Evolutionary conservation across 92 coral and sea anemone species (phyloP).

Genomic region (Phenganax subtilis): DNA sequence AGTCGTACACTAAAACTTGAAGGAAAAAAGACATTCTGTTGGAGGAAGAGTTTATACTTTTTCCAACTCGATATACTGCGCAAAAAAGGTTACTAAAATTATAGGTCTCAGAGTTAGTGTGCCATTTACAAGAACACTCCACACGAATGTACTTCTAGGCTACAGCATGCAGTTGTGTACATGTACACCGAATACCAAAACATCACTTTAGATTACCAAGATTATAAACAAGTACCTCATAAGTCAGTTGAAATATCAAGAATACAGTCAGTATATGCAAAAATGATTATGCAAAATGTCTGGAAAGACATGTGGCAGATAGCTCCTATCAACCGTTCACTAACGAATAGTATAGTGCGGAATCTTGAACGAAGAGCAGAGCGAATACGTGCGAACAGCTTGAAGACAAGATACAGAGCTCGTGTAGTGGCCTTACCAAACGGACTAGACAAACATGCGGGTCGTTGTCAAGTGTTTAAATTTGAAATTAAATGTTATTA

Average conservation of each 20-base stretch:
- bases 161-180: too few species aligned
- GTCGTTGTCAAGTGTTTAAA: conserved; percentile 12
- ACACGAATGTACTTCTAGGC: too few species aligned
- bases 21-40: too few species aligned
- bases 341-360: not conserved
- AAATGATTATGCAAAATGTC: not conserved
- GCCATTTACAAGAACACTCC: too few species aligned
- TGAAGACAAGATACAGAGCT: not conserved
- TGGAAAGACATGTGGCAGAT: too few species aligned
- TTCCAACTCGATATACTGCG: too few species aligned
- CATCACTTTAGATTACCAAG: conserved; percentile 5
- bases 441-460: not conserved
- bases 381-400: conserved; percentile 19
- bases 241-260: not conserved
- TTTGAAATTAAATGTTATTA: conserved; percentile 20
- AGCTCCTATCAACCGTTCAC: not conserved
- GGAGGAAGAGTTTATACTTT: too few species aligned
- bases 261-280: not conserved
- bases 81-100: too few species aligned
- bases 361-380: not conserved
- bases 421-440: conserved; percentile 4
- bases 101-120: too few species aligned
- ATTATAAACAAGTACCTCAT: not conserved
- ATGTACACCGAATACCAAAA: too few species aligned
- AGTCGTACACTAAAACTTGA: too few species aligned